Percentiles rank a stretch among this genome's conserved stretches.
Evolutionary conservation across 2,113 vertebrate genomes (phyloP).

Genomic region (Anarrhichthys ocellatus): DNA sequence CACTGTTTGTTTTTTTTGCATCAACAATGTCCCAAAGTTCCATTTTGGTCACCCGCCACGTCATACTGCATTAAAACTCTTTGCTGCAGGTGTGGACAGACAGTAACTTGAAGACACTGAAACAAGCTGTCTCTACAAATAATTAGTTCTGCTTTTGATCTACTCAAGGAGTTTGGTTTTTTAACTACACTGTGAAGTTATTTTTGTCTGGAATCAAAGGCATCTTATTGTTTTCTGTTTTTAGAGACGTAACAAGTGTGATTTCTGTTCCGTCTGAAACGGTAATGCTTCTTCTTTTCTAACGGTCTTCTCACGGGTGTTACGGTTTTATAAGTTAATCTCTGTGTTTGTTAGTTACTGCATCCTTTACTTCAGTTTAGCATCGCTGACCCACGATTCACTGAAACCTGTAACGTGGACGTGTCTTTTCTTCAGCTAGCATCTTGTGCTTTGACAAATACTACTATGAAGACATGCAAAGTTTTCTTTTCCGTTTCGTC

Average conservation of each 20-base stretch:
- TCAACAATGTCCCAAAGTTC: conserved; percentile 45
- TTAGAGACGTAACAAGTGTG: conserved; percentile 39
- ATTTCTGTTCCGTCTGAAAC: conserved; percentile 45
- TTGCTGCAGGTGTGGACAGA: conserved; percentile 26
- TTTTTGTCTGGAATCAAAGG: conserved; percentile 64
- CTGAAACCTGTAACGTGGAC: conserved; percentile 61
- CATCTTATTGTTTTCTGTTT: conserved; percentile 50
- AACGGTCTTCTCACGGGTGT: conserved; percentile 26
- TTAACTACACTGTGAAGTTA: conserved; percentile 75
- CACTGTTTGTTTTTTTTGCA: conserved; percentile 19
- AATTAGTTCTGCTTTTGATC: conserved; percentile 24
- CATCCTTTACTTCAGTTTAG: conserved; percentile 35
- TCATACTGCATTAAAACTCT: conserved; percentile 26
- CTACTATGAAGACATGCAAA: conserved; percentile 47
- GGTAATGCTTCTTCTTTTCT: conserved; percentile 29
- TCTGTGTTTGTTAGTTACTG: conserved; percentile 30
- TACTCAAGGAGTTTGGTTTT: conserved; percentile 60
- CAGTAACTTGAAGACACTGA: conserved; percentile 60
- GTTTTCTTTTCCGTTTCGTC: conserved; percentile 36
- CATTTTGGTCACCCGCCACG: conserved; percentile 38
- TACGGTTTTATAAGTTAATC: conserved; percentile 38
- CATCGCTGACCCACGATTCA: conserved; percentile 51
- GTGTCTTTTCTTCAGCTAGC: conserved; percentile 64
- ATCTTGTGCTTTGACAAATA: conserved; percentile 63
- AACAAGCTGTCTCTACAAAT: conserved; percentile 32